Conservation (phyloP, 2,888 invertebrate species). For the Archips crataeganus region DNA sequence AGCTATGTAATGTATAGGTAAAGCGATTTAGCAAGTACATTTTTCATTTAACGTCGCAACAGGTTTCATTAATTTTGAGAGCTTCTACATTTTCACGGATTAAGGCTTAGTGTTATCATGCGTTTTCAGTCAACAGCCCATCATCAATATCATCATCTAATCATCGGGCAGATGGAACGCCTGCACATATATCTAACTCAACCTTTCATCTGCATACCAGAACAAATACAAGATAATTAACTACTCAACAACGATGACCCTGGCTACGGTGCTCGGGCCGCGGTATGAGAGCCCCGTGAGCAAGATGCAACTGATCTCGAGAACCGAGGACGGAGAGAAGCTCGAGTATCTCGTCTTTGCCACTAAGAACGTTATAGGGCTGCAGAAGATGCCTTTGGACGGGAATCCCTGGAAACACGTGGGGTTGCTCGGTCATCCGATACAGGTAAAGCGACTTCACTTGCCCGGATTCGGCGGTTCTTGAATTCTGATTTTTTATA, state of each 20-base stretch:
- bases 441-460: constrained; percentile 73
- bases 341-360: constrained; percentile 86
- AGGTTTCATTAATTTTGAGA: not conserved
- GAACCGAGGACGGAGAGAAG: constrained; percentile 52
- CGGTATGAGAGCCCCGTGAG: constrained; percentile 87
- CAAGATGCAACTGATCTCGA: constrained; percentile 72
- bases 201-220: constrained; percentile 58
- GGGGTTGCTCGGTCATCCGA: constrained; percentile 88
- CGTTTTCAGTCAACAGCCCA: not conserved
- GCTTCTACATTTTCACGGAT: not conserved
- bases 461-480: not conserved
- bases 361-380: constrained; percentile 88
- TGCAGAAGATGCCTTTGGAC: constrained; percentile 89
- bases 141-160: not conserved
- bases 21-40: not conserved
- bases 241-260: constrained; percentile 87
- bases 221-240: constrained; percentile 90
- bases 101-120: not conserved
- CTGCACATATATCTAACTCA: not conserved
- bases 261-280: constrained; percentile 89
- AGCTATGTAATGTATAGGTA: not conserved
- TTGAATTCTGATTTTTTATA: not conserved
- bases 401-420: constrained; percentile 90
- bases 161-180: not conserved
- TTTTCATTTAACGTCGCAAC: no score